Percentiles rank a stretch among this genome's conserved stretches.
Conservation (phyloP, 2,113 vertebrate species). For the Paralichthys olivaceus region DNA sequence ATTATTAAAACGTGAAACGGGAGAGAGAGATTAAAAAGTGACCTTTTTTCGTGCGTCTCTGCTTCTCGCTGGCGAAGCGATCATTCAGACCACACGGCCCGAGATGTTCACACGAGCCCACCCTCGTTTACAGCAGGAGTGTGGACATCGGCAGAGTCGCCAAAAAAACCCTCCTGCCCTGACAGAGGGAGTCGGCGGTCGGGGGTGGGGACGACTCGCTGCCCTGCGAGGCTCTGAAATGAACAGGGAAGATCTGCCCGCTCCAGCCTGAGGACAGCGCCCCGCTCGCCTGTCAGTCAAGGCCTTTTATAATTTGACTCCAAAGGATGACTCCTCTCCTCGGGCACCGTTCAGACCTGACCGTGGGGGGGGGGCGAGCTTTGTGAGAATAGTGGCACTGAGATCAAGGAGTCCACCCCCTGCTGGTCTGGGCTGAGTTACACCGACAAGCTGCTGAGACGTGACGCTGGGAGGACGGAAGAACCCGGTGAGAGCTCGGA, state of each 20-base stretch:
- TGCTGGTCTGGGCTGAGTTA: too few relatives aligned
- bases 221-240: too few relatives aligned
- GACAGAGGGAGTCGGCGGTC: too few relatives aligned
- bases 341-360: background rate
- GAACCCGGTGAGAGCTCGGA: too few relatives aligned
- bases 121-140: background rate
- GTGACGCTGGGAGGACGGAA: too few relatives aligned
- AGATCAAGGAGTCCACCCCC: too few relatives aligned
- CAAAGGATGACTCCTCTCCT: conserved; percentile 21
- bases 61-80: background rate
- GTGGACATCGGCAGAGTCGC: conserved; percentile 15
- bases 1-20: conserved; percentile 13
- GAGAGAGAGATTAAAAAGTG: background rate
- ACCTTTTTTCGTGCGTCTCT: background rate
- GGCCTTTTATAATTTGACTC: conserved; percentile 46
- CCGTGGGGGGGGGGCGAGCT: conserved; percentile 1
- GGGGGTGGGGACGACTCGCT: background rate
- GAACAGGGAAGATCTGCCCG: too few relatives aligned
- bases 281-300: too few relatives aligned
- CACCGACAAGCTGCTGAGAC: too few relatives aligned
- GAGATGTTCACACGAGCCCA: conserved; percentile 10
- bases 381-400: too few relatives aligned
- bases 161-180: background rate
- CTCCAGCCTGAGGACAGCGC: conserved; percentile 1
- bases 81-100: background rate